Evolutionary conservation across 2,113 vertebrate genomes (phyloP).

Genomic region (Poecilia latipinna): DNA sequence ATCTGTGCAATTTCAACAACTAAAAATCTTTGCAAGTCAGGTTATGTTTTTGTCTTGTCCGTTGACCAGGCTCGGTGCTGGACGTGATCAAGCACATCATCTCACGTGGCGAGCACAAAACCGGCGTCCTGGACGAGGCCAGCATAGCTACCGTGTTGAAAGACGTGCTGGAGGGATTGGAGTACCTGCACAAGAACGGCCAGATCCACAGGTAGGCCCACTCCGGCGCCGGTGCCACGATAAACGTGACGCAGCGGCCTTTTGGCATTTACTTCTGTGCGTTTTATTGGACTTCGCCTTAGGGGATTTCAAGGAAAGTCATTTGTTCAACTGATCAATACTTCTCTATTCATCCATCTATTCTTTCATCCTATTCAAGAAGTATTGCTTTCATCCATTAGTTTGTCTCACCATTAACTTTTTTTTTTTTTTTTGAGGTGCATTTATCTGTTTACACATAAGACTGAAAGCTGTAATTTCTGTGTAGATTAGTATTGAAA

Average conservation of each 20-base stretch:
- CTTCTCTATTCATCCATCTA: too few species aligned
- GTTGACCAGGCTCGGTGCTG: constrained; percentile 88
- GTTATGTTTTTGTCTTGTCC: constrained; percentile 20
- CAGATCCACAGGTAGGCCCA: constrained; percentile 92
- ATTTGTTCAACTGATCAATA: too few species aligned
- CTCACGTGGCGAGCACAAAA: constrained; percentile 94
- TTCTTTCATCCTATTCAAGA: too few species aligned
- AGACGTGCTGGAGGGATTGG: constrained; percentile 93
- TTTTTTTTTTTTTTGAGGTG: too few species aligned
- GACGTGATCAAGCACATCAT: constrained; percentile 98
- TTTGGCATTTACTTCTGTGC: neutral
- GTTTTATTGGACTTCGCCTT: constrained; percentile 24
- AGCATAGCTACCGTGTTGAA: constrained; percentile 93
- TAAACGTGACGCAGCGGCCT: constrained; percentile 7
- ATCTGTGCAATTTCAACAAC: constrained; percentile 10
- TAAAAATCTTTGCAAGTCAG: neutral
- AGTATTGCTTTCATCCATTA: too few species aligned
- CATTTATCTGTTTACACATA: too few species aligned
- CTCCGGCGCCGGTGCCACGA: neutral
- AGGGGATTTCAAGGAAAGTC: neutral
- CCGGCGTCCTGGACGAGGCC: constrained; percentile 92
- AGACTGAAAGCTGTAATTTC: too few species aligned
- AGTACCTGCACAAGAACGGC: constrained; percentile 96
- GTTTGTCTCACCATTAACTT: too few species aligned
- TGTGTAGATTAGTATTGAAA: too few species aligned